Conservation (phyloP, 2,888 invertebrate species). For the Drosophila merina region DNA sequence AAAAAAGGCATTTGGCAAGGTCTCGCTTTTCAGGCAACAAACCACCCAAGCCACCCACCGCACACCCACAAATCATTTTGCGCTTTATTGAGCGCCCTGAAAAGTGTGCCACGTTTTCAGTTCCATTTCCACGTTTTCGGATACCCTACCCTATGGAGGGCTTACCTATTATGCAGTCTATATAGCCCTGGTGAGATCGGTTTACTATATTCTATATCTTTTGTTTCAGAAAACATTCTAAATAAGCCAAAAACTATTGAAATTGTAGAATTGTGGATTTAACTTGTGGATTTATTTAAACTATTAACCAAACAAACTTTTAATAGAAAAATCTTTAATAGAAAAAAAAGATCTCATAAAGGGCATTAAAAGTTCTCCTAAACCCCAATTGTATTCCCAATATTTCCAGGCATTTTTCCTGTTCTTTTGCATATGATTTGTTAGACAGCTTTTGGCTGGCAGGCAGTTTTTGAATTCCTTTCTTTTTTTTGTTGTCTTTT, state of each 20-base stretch:
- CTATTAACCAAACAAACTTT: no score
- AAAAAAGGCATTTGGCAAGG: constrained; percentile 1
- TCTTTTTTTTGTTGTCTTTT: not conserved
- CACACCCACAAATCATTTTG: constrained; percentile 56
- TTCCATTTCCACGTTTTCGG: constrained; percentile 15
- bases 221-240: not conserved
- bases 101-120: constrained; percentile 58
- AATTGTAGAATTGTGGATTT: no score
- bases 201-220: no score
- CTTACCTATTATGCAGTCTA: no score
- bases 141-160: not conserved
- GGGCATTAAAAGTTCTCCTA: no score
- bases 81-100: constrained; percentile 62
- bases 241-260: not conserved
- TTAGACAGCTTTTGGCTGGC: constrained; percentile 33
- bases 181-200: no score
- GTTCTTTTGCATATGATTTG: constrained; percentile 36
- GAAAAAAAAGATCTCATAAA: no score
- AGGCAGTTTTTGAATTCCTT: not conserved
- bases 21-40: not conserved
- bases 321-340: no score
- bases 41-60: not conserved
- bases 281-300: no score
- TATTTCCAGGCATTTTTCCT: constrained; percentile 6
- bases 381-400: not conserved